Percentiles rank a stretch among this genome's conserved stretches.
These are phyloP conservation scores for Arrhopalites spinosus DNA, from an alignment of 2,888 invertebrate genomes.

Conservation along the genomic window DNA sequence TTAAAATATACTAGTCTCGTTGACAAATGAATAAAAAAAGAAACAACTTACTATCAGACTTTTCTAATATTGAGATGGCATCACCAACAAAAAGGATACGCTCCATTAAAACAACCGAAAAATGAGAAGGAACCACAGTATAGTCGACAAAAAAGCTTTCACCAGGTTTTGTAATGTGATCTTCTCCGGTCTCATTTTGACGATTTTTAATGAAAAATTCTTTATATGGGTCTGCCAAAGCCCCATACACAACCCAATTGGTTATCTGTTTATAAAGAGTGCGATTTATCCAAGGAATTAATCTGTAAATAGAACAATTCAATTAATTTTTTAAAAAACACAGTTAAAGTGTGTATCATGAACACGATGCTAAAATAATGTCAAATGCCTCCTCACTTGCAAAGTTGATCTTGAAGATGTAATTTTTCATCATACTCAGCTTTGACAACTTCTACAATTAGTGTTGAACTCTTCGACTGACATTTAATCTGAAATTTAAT, in stretches of 20 bases:
- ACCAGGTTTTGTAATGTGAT: background rate
- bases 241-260: slow-evolving; percentile 54
- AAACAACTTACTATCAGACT: slow-evolving; percentile 50
- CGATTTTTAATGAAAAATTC: slow-evolving; percentile 53
- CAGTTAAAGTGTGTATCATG: background rate
- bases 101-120: slow-evolving; percentile 47
- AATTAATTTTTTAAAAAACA: background rate
- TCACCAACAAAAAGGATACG: slow-evolving; percentile 53
- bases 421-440: slow-evolving; percentile 52
- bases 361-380: no score
- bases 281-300: slow-evolving; percentile 51
- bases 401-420: slow-evolving; percentile 47
- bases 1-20: background rate
- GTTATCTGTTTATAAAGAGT: slow-evolving; percentile 53
- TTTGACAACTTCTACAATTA: slow-evolving; percentile 53
- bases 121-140: slow-evolving; percentile 51
- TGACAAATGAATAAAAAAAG: background rate
- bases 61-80: slow-evolving; percentile 49
- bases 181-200: background rate
- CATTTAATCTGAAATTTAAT: slow-evolving; percentile 40
- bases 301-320: slow-evolving; percentile 33
- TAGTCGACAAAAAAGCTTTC: slow-evolving; percentile 47
- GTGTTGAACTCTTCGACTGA: slow-evolving; percentile 44
- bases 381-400: slow-evolving; percentile 36
- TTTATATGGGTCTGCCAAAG: slow-evolving; percentile 46